A percentile compares a stretch with the other conserved stretches of the same genome.
Conservation (phyloP, 1,140 invertebrate genomes). For the Saccostrea echinata region DNA sequence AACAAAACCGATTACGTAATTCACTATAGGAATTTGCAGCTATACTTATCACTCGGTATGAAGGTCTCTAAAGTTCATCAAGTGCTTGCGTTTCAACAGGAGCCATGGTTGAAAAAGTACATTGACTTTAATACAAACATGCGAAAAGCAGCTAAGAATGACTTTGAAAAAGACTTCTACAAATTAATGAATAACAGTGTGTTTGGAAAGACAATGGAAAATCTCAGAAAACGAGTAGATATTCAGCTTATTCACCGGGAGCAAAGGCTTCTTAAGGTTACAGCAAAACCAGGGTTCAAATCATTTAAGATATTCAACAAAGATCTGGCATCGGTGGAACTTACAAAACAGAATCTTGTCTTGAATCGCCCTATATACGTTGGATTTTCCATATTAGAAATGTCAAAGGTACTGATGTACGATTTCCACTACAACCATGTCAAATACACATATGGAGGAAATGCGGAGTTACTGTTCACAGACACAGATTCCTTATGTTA, state of each 20-base stretch:
- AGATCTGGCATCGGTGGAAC: conserved; percentile 57
- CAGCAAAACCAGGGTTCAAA: conserved; percentile 75
- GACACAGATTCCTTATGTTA: conserved; percentile 81
- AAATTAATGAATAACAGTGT: conserved; percentile 80
- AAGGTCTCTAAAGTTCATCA: conserved; percentile 55
- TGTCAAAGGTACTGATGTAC: conserved; percentile 65
- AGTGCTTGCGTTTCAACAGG: conserved; percentile 47
- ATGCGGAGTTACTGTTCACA: conserved; percentile 73
- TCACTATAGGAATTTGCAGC: conserved; percentile 60
- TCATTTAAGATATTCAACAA: conserved; percentile 73
- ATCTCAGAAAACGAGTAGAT: conserved; percentile 68
- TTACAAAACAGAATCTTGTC: conserved; percentile 58
- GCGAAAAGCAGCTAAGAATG: conserved; percentile 74
- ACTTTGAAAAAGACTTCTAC: conserved; percentile 78
- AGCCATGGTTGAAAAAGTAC: conserved; percentile 55
- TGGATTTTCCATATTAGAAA: conserved; percentile 63
- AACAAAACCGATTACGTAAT: conserved; percentile 44
- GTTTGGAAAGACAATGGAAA: conserved; percentile 81
- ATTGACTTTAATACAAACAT: conserved; percentile 61
- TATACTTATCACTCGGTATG: conserved; percentile 48
- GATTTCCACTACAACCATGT: conserved; percentile 74
- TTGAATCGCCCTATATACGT: conserved; percentile 61
- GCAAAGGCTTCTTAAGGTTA: conserved; percentile 60
- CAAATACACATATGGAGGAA: conserved; percentile 70
- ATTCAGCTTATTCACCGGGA: conserved; percentile 48